These are phyloP conservation scores for Drosophila histrio DNA, from an alignment of 2,888 invertebrate genomes.

Conservation along the genomic window DNA sequence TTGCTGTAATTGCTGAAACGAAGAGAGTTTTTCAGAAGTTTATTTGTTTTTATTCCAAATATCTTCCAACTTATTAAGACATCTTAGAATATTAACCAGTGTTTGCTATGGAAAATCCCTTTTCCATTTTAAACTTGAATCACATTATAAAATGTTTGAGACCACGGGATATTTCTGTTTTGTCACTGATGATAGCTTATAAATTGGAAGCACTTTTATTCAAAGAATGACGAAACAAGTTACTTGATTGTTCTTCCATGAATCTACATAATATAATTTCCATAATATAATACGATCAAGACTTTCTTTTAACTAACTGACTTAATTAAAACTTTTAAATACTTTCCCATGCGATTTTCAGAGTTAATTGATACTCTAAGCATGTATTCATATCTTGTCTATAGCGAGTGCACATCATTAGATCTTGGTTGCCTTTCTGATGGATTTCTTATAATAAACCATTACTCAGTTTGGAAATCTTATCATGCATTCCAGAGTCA, in stretches of 20 bases:
- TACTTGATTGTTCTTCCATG: no score
- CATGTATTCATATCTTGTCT: neutral
- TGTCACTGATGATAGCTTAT: no score
- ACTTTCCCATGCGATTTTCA: neutral
- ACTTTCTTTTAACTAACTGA: neutral
- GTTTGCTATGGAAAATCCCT: no score
- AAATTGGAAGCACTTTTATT: no score
- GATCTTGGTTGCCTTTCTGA: neutral
- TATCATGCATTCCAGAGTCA: slow-evolving; percentile 46
- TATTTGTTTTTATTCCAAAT: neutral
- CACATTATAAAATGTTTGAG: no score
- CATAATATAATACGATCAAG: neutral
- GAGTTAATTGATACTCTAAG: neutral
- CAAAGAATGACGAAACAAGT: no score
- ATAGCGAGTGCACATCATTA: neutral
- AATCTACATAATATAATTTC: no score
- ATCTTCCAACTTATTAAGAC: no score
- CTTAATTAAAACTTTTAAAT: neutral
- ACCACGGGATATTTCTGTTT: no score
- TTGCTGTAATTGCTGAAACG: neutral
- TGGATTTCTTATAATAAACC: slow-evolving; percentile 37
- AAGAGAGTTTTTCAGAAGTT: neutral
- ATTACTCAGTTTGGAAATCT: slow-evolving; percentile 63
- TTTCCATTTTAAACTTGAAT: no score
- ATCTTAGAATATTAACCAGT: no score